Evolutionary conservation across 1,140 invertebrate genomes (phyloP), one percentile per base, ranked within the genome.

Genomic region (Drosophila nebulosa): DNA sequence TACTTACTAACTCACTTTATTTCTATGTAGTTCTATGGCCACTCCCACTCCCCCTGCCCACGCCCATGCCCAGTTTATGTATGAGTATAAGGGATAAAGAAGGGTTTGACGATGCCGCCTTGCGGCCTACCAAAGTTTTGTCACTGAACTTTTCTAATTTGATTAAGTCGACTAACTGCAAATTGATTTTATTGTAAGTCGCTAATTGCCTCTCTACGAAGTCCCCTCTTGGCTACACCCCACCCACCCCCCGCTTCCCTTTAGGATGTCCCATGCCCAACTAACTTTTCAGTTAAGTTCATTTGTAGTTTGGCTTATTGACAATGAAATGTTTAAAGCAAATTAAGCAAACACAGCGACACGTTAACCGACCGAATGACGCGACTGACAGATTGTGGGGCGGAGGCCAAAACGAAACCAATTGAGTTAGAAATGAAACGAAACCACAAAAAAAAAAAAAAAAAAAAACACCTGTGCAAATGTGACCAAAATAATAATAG

Each of bases 111-210:
- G n/a, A n/a, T 32, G 10, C 30, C 9, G 52, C 24, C 52, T 55
- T 26, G 52, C 21, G 52, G 52, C 27, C 52, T 30, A 55, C 52
- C 57, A 61, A 77, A 69, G 55, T 75, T 69, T 68, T 74, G 70
- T 77, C 74, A 69, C 70, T 69, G 64, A 77, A 77, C 74, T 74
- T 77, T 77, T 64, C 53, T 64, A 65, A 77, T 74, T 77, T 74
- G 70, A 77, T 77, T 77, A 74, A 77, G 56, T 74, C 53, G 70
- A 53, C 70, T 74, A 74, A 77, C 70, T 73, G 70, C 70, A 74
- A 74, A 77, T 77, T 77, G 74, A 77, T 77, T 73, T 69, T 61
- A 77, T 77, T 77, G 74, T 74, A 64, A 77, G 70, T 58, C 70
- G 70, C 70, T 74, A 77, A 77, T 77, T 77, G 74, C 24, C 26